Evolutionary conservation across 1,140 invertebrate genomes (phyloP).

Genomic region (Pseudomyrmex gracilis): DNA sequence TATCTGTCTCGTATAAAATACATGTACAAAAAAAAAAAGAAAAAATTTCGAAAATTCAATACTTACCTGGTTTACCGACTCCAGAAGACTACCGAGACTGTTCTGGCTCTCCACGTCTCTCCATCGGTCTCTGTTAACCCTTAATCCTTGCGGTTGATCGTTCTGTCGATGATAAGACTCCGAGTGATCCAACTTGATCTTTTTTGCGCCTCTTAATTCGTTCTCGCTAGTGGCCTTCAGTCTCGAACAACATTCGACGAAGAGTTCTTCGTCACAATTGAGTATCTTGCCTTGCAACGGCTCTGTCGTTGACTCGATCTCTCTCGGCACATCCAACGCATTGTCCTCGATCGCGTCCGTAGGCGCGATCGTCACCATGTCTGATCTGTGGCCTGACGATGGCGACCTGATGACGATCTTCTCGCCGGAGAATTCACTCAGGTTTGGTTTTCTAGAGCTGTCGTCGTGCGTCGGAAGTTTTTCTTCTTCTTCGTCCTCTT

Average conservation of each 20-base stretch:
- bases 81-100: constrained; percentile 81
- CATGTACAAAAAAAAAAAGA: constrained; percentile 17
- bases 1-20: constrained; percentile 17
- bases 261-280: constrained; percentile 83
- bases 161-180: constrained; percentile 78
- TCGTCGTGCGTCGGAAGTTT: constrained; percentile 20
- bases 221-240: constrained; percentile 83
- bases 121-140: constrained; percentile 79
- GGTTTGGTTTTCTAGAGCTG: constrained; percentile 55
- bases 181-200: constrained; percentile 82
- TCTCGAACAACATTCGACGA: constrained; percentile 84
- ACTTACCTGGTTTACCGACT: constrained; percentile 84
- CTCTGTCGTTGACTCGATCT: constrained; percentile 70
- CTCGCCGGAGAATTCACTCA: constrained; percentile 76
- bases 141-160: constrained; percentile 74
- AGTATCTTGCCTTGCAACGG: constrained; percentile 81
- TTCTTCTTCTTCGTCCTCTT: constrained; percentile 54
- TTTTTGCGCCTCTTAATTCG: constrained; percentile 83
- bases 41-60: constrained; percentile 33
- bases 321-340: constrained; percentile 79
- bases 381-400: constrained; percentile 66
- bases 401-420: constrained; percentile 81
- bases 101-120: constrained; percentile 83
- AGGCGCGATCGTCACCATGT: constrained; percentile 81
- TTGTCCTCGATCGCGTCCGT: constrained; percentile 84